These are phyloP conservation scores for Drosophila carrolli DNA, from an alignment of 1,140 invertebrate genomes.

Conservation along the genomic window DNA sequence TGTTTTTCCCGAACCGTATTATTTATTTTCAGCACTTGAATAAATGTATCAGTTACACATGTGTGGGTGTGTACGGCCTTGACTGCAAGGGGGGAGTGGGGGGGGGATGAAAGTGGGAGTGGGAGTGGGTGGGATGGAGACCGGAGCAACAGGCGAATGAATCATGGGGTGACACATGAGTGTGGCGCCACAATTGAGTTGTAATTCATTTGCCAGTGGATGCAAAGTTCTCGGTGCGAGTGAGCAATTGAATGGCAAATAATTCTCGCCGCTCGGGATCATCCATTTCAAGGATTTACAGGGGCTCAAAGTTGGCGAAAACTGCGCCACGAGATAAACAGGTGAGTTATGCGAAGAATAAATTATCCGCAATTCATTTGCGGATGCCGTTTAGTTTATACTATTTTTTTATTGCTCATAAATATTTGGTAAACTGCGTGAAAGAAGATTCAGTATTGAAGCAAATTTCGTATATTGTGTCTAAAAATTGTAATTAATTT, in stretches of 20 bases:
- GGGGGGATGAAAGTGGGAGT: neutral
- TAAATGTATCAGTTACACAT: constrained; percentile 36
- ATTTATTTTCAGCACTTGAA: constrained; percentile 43
- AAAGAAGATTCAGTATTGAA: too few relatives aligned
- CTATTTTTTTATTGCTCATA: neutral
- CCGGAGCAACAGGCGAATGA: constrained; percentile 42
- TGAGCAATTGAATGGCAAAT: constrained; percentile 37
- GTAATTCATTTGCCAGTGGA: constrained; percentile 43
- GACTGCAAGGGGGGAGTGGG: neutral
- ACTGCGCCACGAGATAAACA: neutral
- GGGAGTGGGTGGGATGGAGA: too few relatives aligned
- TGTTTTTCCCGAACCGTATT: constrained; percentile 4
- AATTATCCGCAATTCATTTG: constrained; percentile 15
- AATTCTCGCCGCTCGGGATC: constrained; percentile 9
- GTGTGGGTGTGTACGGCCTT: constrained; percentile 16
- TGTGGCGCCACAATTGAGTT: constrained; percentile 34
- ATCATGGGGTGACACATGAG: constrained; percentile 51
- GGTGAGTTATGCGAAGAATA: constrained; percentile 27
- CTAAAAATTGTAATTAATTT: too few relatives aligned
- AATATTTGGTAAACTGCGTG: too few relatives aligned
- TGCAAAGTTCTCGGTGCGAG: constrained; percentile 19
- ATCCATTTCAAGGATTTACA: constrained; percentile 25
- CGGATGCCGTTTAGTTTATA: neutral
- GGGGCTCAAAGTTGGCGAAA: neutral
- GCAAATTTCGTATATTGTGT: too few relatives aligned